Base-by-base conservation (phyloP, 2,797 vertebrate genomes). In the Moxostoma hubbsi region DNA sequence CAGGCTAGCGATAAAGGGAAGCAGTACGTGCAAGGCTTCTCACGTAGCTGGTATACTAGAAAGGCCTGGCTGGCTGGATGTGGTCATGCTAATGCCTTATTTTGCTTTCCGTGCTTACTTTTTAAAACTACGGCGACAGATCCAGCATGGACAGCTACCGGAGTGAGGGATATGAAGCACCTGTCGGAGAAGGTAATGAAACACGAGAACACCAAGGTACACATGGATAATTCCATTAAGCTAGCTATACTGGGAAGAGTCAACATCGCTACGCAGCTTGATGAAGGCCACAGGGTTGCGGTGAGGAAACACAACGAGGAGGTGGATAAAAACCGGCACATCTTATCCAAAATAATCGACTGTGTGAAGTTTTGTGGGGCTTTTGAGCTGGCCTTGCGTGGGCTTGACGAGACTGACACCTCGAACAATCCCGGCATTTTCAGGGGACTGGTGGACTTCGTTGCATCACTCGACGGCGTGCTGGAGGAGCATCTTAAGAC, bases 1-100 rank as follows among this genome's bases (percentile, higher is more conserved):
- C 67, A 77, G 1, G 71, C 74, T 50, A 65, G 67, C 13, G 72
- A 82, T 11, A 63, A 63, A 11, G 70, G 45, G 6, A 74, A 81
- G 15, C 45, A 71, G 2, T 81, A 75, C 18, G 68, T 8, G 7
- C 1, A 46, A 16, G 47, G 57, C 54, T 71, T 81, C 72, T 71
- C 47, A 0, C 0, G 0, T 24, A 71, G 9, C 15, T 81, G 80
- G 73, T 77, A 70, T 18, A 50, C 69, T 7, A 43, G 57, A 9
- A 75, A 80, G 67, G 49, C 36, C 0, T 80, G 78, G 79, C 51
- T 75, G 75, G 71, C 72, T 24, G 79, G 72, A 12, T 75, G 79
- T 12, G 46, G 61, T 2, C 16, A n/a, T 18, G 45, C 71, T 2
- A 81, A 73, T 10, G 53, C 24, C 2, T 0, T 79, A 1, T 81